A percentile compares a stretch with the other conserved stretches of the same genome.
These are phyloP conservation scores for Zaprionus tsacasi DNA, from an alignment of 1,140 invertebrate species.

Conservation along the genomic window DNA sequence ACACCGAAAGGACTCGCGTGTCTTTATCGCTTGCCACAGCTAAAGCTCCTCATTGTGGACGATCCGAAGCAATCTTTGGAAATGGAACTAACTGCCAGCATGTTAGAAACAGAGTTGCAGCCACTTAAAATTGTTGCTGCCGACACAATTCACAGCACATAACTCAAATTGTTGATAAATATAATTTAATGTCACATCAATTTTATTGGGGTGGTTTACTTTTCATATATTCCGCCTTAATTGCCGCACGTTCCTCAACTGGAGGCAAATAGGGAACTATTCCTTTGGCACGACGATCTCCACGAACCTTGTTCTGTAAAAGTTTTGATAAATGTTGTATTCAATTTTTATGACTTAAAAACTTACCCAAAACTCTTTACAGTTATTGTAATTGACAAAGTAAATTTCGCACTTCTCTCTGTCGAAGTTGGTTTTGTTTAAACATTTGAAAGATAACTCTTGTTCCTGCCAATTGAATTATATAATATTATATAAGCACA, in stretches of 20 bases:
- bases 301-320: constrained; percentile 72
- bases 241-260: constrained; percentile 66
- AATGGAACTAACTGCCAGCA: constrained; percentile 86
- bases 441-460: constrained; percentile 86
- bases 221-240: constrained; percentile 81
- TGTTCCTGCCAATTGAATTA: constrained; percentile 85
- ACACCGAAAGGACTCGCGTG: constrained; percentile 88
- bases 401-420: constrained; percentile 86
- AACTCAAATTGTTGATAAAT: constrained; percentile 39
- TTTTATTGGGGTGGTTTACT: constrained; percentile 56
- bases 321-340: background rate
- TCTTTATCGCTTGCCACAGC: constrained; percentile 86
- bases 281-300: constrained; percentile 71
- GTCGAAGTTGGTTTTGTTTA: constrained; percentile 86
- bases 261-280: constrained; percentile 72
- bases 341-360: background rate
- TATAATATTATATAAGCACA: background rate
- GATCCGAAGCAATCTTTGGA: constrained; percentile 84
- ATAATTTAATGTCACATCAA: constrained; percentile 9
- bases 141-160: constrained; percentile 55
- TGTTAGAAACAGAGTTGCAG: constrained; percentile 86
- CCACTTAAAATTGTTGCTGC: constrained; percentile 73
- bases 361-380: constrained; percentile 87
- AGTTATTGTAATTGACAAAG: constrained; percentile 88
- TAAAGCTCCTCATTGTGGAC: constrained; percentile 86